Evolutionary conservation across 2,888 invertebrate species (phyloP), one percentile per base, ranked within the genome.

Genomic region (Blastobasis lacticolella): DNA sequence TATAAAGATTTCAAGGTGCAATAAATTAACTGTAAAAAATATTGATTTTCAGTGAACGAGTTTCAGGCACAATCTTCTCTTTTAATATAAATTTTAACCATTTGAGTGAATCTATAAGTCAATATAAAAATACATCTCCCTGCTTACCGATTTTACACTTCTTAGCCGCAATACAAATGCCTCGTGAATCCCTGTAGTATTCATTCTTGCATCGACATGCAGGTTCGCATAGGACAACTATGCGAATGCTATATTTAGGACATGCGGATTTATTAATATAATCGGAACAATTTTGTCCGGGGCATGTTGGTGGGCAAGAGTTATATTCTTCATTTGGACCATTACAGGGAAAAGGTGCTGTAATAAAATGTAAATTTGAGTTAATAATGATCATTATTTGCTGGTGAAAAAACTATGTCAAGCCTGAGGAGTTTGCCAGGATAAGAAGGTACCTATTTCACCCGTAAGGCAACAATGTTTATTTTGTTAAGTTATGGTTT

Each of bases 161-260:
- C 10, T n/a, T 40, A 37, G 49, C 54, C 5, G 53, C 41, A 4
- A 67, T 53, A 42, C 69, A 69, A 5, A 62, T 53, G 44, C 62
- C 64, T 38, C 52, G 43, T 5, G 49, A 38, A 38, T 63, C 61
- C 48, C 61, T 67, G 41, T 51, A 66, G 45, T 51, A 59, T 8
- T 57, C 57, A 4, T 45, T 0, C 2, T 43, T 51, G 49, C 71
- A 70, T 48, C 64, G 61, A 38, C 71, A 71, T 36, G 54, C 53
- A 6, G 58, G 54, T 8, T 54, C 48, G 44, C 67, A 71, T 37
- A 7, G 38, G 4, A 43, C 48, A 5, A 52, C 48, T 38, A 57
- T 51, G 10, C 40, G 40, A 37, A 51, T 51, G 44, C 23, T 38
- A 38, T 37, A 50, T 48, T 41, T 57, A 0, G 60, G 57, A 38